phyloP scores from a whole-genome alignment of 2,888 invertebrate genomes.

The Scaptodrosophila latifasciaeformis region DNA sequence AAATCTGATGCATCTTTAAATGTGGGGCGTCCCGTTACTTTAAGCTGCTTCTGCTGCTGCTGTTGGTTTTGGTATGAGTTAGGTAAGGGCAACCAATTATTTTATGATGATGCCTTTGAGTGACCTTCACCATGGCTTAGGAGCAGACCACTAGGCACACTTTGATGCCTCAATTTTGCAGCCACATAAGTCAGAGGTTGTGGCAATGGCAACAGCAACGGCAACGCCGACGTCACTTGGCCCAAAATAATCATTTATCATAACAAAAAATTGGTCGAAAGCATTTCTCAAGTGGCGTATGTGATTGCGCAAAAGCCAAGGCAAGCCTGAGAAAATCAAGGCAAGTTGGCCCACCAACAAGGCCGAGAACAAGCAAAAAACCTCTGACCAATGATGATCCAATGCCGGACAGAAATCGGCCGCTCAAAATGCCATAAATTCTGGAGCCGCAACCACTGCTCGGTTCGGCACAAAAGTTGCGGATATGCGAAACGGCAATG shows the following conservation, averaged over 20 bases:
- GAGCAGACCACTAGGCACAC: constrained; percentile 17
- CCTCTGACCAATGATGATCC: constrained; percentile 1
- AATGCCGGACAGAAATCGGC: constrained; percentile 9
- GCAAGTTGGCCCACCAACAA: constrained; percentile 22
- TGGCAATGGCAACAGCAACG: constrained; percentile 1
- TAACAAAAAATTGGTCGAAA: constrained; percentile 47
- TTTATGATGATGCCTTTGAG: constrained; percentile 38
- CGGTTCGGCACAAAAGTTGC: constrained; percentile 36
- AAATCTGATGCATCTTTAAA: background rate
- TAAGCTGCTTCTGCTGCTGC: no score
- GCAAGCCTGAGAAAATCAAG: constrained; percentile 1
- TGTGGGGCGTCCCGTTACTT: no score
- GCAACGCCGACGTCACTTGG: constrained; percentile 11
- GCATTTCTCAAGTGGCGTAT: constrained; percentile 59
- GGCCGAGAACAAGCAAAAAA: constrained; percentile 19
- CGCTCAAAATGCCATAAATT: constrained; percentile 51
- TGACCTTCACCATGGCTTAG: constrained; percentile 39
- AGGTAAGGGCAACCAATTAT: constrained; percentile 4
- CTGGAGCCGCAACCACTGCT: constrained; percentile 25
- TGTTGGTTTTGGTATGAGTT: no score
- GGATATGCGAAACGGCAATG: constrained; percentile 60
- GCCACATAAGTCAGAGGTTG: constrained; percentile 19
- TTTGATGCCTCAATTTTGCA: constrained; percentile 29
- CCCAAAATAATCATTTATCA: constrained; percentile 63
- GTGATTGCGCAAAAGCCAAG: constrained; percentile 47